Evolutionary conservation across 2,888 invertebrate genomes (phyloP).

Genomic region (Pyrrhosoma nymphula): DNA sequence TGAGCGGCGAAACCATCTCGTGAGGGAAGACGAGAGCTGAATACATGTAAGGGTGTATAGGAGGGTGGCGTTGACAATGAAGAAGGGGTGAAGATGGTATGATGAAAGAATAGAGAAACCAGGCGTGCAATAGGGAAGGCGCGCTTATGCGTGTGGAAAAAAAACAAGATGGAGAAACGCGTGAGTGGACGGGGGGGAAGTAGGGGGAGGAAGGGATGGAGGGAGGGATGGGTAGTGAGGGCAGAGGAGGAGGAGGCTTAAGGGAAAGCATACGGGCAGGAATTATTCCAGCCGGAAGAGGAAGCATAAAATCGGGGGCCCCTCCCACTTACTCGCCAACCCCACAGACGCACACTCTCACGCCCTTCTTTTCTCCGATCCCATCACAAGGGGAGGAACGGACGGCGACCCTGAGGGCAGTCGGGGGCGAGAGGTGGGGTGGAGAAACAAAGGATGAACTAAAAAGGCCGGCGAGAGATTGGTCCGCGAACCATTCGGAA

Average conservation of each 20-base stretch:
- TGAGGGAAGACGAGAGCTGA: too few relatives aligned
- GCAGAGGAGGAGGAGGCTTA: background rate
- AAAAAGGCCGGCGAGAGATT: slow-evolving; percentile 56
- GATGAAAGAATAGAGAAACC: background rate
- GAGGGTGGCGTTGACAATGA: background rate
- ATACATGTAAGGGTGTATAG: background rate
- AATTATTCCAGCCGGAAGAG: slow-evolving; percentile 64
- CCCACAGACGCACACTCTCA: background rate
- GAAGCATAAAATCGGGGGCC: slow-evolving; percentile 51
- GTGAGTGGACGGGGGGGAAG: background rate
- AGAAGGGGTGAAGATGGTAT: background rate
- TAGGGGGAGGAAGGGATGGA: background rate
- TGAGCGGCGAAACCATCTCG: too few relatives aligned
- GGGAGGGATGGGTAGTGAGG: background rate
- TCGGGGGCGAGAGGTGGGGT: background rate
- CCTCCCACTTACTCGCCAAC: background rate
- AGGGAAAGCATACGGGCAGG: background rate
- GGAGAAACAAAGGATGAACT: slow-evolving; percentile 56
- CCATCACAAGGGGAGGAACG: too few relatives aligned
- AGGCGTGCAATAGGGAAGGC: background rate
- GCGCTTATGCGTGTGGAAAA: background rate
- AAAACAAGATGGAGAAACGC: background rate
- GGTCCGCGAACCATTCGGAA: slow-evolving; percentile 57
- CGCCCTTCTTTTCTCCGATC: background rate
- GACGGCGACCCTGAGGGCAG: background rate